These are phyloP conservation scores for Rutilus rutilus DNA, from an alignment of 2,113 vertebrate species.

Conservation along the genomic window DNA sequence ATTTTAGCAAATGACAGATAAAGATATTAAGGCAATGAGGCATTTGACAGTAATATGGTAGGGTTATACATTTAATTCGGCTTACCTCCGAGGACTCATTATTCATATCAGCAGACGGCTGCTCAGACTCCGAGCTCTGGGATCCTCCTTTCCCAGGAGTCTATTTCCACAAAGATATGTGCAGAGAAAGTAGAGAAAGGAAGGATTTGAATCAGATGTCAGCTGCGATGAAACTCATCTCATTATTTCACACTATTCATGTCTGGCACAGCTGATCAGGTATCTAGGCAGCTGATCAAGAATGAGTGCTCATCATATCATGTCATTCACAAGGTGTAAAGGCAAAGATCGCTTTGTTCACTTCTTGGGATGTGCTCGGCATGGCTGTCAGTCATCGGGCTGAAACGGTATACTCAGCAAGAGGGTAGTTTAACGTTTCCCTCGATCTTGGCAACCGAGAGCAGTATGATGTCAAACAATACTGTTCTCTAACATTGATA, in stretches of 20 bases:
- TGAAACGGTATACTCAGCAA: constrained; percentile 40
- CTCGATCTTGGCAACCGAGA: constrained; percentile 48
- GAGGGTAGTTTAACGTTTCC: constrained; percentile 30
- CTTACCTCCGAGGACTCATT: constrained; percentile 94
- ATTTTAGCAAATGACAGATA: background rate
- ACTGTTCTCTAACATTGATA: constrained; percentile 19
- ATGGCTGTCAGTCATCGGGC: constrained; percentile 19
- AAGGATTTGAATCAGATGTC: background rate
- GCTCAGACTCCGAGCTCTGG: constrained; percentile 91
- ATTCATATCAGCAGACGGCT: constrained; percentile 87
- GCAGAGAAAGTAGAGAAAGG: constrained; percentile 1
- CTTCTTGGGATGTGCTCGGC: background rate
- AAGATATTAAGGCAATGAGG: background rate
- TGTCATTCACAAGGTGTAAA: constrained; percentile 31
- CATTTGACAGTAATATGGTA: background rate
- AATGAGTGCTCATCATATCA: background rate
- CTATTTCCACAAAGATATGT: constrained; percentile 71
- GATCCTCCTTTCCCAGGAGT: constrained; percentile 95
- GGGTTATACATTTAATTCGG: background rate
- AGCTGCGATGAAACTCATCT: constrained; percentile 33
- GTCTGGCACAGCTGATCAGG: constrained; percentile 2
- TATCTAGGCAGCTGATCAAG: background rate
- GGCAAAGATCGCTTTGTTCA: background rate
- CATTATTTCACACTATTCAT: constrained; percentile 36
- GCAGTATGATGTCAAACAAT: constrained; percentile 3